Evolutionary conservation across 2,113 vertebrate genomes (phyloP).

Genomic region (Notiomystis cincta): DNA sequence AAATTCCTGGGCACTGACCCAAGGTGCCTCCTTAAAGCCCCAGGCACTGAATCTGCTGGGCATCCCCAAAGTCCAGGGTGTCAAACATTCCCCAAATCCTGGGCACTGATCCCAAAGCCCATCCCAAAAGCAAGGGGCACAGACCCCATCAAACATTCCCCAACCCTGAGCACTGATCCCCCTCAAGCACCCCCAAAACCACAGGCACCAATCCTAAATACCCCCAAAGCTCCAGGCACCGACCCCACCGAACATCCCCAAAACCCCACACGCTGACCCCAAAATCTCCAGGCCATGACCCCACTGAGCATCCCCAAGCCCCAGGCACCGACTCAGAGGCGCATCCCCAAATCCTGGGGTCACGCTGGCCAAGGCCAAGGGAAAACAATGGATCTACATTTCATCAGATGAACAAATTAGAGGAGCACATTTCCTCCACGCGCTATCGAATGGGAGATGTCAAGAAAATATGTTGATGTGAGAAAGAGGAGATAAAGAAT

Average conservation of each 20-base stretch:
- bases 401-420: conserved; percentile 46
- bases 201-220: fast-evolving
- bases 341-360: not conserved
- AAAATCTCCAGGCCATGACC: too few relatives aligned
- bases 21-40: not conserved
- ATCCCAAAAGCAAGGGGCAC: not conserved
- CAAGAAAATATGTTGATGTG: conserved; percentile 69
- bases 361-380: not conserved
- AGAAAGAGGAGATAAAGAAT: conserved; percentile 67
- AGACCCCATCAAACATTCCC: fast-evolving
- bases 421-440: conserved; percentile 51
- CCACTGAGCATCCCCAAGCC: not conserved
- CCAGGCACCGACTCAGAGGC: not conserved
- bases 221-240: not conserved
- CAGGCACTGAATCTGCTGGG: not conserved
- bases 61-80: not conserved
- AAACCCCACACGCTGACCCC: too few relatives aligned
- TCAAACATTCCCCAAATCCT: not conserved
- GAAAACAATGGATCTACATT: conserved; percentile 19
- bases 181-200: fast-evolving
- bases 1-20: not conserved
- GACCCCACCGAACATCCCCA: not conserved
- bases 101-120: fast-evolving
- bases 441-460: conserved; percentile 55
- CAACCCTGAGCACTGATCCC: not conserved